Base-by-base conservation (phyloP, 37 sponge, comb jelly and placozoan species). In the Trichoplax adhaerens region DNA sequence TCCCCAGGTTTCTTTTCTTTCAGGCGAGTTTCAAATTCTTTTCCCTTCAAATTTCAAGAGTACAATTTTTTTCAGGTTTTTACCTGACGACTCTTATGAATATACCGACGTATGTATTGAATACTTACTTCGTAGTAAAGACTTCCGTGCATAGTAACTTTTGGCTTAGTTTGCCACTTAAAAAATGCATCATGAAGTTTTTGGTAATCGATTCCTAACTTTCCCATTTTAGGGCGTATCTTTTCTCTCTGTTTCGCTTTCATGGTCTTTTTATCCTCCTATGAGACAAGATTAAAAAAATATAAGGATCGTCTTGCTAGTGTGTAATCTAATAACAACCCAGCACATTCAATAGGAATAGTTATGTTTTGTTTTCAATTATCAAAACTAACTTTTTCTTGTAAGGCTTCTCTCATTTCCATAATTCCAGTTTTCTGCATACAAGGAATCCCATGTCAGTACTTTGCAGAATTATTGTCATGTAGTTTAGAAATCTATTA, bases 101-200 rank as follows among this genome's bases (percentile, higher is more conserved):
- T n/a, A 7, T 10, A 8, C 7, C 47, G 46, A n/a, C n/a, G 48
- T 8, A 56, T 57, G 48, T 8, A 71, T 58, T 69, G 59, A 46
- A 8, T 50, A 47, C 58, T 7, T 29, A 87, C 88, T 75, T 94
- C 95, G 71, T 94, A 94, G 66, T 94, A 94, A 51, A 94, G 74
- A 61, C 90, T 91, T 53, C 96, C 96, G 72, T 94, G 96, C 49
- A 90, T 90, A 50, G 80, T 79, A 86, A 89, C 83, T 61, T 79
- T 75, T 1, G 96, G 96, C 69, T 94, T 94, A n/a, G 91, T 94
- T 76, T 94, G 96, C 88, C 88, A 94, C 73, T 84, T 93, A 77
- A 94, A 94, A 81, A 94, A 94, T 4, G 96, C 96, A 76, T 94
- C 96, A 57, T 94, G 96, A 4, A 94, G 88, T 68, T 94, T 94